A percentile compares a stretch with the other conserved stretches of the same genome.
These are phyloP conservation scores for Heliconius aoede DNA, from an alignment of 2,888 invertebrate genomes.

Conservation along the genomic window DNA sequence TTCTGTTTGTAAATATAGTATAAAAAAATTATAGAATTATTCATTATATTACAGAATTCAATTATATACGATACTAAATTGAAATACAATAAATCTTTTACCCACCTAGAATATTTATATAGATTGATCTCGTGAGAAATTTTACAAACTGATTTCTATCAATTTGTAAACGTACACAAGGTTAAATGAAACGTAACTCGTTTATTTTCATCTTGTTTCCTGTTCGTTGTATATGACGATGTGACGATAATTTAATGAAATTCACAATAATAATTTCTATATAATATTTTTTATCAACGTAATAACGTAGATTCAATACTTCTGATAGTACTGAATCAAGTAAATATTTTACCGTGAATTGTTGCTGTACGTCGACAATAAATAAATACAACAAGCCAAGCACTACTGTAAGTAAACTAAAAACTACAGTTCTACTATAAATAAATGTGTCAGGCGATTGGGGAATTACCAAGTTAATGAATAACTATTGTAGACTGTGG, in stretches of 20 bases:
- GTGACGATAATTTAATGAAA: neutral
- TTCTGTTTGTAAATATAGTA: no score
- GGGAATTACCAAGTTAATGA: no score
- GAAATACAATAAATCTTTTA: neutral
- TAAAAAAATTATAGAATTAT: neutral
- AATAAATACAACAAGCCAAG: no score
- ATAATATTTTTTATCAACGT: neutral
- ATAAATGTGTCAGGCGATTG: no score
- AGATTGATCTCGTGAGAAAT: neutral
- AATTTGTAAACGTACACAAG: neutral
- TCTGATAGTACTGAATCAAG: no score
- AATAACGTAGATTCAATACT: neutral
- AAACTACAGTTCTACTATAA: no score
- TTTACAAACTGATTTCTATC: neutral
- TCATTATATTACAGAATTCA: neutral
- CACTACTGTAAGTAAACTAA: no score
- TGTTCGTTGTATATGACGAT: slow-evolving; percentile 1
- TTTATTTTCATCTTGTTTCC: neutral
- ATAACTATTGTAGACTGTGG: no score
- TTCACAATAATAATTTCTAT: neutral
- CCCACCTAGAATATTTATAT: slow-evolving; percentile 1
- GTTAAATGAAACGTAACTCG: neutral
- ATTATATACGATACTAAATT: neutral
- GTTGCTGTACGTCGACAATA: no score
- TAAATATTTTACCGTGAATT: no score